Evolutionary conservation across 2,113 vertebrate genomes (phyloP), one percentile per base, ranked within the genome.

Genomic region (Spea multiplicata): DNA sequence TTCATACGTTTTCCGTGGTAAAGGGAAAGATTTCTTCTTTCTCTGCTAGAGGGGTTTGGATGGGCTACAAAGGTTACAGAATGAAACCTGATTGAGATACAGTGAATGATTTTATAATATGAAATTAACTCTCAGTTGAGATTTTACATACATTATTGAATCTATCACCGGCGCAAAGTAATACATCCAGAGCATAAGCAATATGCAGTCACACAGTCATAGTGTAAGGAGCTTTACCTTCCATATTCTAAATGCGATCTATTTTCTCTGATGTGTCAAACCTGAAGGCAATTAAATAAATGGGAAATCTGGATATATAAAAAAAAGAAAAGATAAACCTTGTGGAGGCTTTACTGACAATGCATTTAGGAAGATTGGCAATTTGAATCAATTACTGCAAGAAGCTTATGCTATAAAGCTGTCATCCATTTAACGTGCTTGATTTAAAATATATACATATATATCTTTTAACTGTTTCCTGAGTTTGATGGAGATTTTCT

Each of bases 211-310:
- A 47, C 30, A 6, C 62, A 59, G 62, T 17, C 17, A 30, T 13
- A 66, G n/a, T 3, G 66, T 50, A 73, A 73, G 66, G 47, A 72
- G 68, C 47, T 78, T 65, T 78, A 73, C 10, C 45, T 79, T 79
- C 70, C 47, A 14, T 73, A 80, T 73, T 73, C 71, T 44, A 57
- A 67, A 49, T 53, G 57, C 47, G 17, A 78, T 52, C 16, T 44
- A 65, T 16, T 44, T 46, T 48, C 47, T 78, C 69, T 66, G 69
- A 79, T 80, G 52, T 73, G 71, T 55, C 77, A 73, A 44, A 68
- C 71, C 62, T 66, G 17, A 44, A 44, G 70, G 62, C 71, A 73
- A 59, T 66, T 72, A 52, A 66, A 66, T 67, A 73, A 62, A 73
- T 69, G 66, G 45, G 75, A 76, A 61, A 5, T 70, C 48, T 61